Base-by-base conservation (phyloP, 2,888 invertebrate species). In the Portevinia maculata region DNA sequence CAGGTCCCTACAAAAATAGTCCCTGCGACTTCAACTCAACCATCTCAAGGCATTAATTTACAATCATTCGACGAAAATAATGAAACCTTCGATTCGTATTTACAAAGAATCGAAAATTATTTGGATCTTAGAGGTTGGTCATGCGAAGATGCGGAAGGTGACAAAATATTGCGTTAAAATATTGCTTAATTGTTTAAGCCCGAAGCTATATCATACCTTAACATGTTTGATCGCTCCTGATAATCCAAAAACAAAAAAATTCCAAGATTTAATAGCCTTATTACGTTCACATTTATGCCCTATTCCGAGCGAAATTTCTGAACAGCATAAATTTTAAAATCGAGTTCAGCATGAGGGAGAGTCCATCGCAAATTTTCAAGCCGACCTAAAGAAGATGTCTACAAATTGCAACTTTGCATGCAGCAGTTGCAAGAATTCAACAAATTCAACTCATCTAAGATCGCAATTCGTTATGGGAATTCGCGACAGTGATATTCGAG, bases 381-480 rank as follows among this genome's bases (percentile, higher is more conserved):
- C 64, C 11, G 64, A 64, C 9, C n/a, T 64, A 7, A 64, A 64
- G 15, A 50, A 50, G 30, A 64, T 52, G 39, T n/a, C n/a, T n/a
- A n/a, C n/a, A n/a, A n/a, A n/a, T n/a, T n/a, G n/a, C n/a, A n/a
- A n/a, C n/a, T n/a, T 28, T 3, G 39, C 37, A 0, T 52, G 30
- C 1, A 52, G 64, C 39, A 64, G 9, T 30, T 76, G 76, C 13
- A 69, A 60, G 21, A 48, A 41, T n/a, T 67, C 39, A 69, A 53
- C 79, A 84, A 69, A 37, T 30, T n/a, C 44, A n/a, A 69, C 75
- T 28, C 59, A 76, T 53, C 53, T 76, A 53, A 19, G 75, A 52
- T 69, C 59, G 3, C 67, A 76, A 17, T 69, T 76, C 11, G 46
- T 69, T 15, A 41, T 50, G 7, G 67, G 67, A 1, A 59, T 67